Base-by-base conservation (phyloP, 2,888 invertebrate species). In the Netelia melanura region DNA sequence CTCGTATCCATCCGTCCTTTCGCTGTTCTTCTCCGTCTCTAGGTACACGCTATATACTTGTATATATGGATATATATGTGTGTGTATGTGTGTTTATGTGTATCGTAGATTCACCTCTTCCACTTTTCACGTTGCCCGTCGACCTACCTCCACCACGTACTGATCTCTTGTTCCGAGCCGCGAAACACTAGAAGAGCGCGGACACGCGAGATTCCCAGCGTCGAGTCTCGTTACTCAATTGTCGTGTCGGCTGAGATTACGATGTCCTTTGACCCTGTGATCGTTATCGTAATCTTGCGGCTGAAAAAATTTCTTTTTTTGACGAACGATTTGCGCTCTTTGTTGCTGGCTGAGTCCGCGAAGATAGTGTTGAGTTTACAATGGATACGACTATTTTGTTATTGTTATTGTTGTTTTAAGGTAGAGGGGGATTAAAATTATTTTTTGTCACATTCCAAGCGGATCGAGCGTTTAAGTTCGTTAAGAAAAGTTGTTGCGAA, bases 101-200 rank as follows among this genome's bases (percentile, higher is more conserved):
- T 74, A 61, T 78, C 64, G 64, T 61, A 38, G 30, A 43, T 38
- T 43, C 17, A 84, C 75, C 81, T 86, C 84, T 79, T 79, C 81
- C 76, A 74, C 86, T 87, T 83, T 85, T 83, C 74, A 70, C 71
- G 71, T 67, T 75, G 56, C 80, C 48, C 64, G 81, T 72, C 64
- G 65, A 84, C 67, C 76, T 87, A 89, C 91, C 93, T 93, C 92
- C 87, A 90, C 89, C 88, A 83, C 82, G 88, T 93, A 92, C 93
- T 93, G 93, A 88, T 92, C 89, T 92, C 93, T 93, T 93, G 93
- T 92, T 93, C 92, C 91, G 72, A 44, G 78, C 86, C 88, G 86
- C 87, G 82, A 87, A 89, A 85, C 88, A 88, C 84, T 92, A 92
- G 92, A 93, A 93, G 92, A 93, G 93, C 90, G 92, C 91, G 91